Evolutionary conservation across 2,797 vertebrate genomes (phyloP), one percentile per base, ranked within the genome.

Genomic region (Martes flavigula): DNA sequence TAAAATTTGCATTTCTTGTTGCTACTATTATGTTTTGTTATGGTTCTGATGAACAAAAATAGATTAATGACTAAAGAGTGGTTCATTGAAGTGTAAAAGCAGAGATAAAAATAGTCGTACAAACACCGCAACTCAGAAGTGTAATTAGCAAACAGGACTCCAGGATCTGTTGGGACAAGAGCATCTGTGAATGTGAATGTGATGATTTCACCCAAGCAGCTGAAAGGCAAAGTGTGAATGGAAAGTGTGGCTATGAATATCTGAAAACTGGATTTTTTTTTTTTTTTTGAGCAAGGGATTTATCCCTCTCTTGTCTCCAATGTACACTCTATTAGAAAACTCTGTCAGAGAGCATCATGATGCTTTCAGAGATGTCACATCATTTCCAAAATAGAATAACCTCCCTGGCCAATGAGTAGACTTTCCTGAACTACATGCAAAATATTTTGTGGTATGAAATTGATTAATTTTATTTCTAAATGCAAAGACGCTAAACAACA

Each of bases 1-100:
- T 81, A 72, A 62, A 83, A n/a, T 86, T 86, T 79, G 73, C 78
- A 23, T 89, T 92, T 87, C 84, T 89, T 84, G 46, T 90, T 89
- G 94, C 96, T 96, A 96, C 96, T 96, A 70, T 93, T 40, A 72
- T 72, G 89, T 88, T 90, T 73, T 91, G 70, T 83, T 87, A 35
- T 43, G 56, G 35, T 25, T 86, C 94, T 66, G 68, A 94, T 87
- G n/a, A 89, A 87, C 93, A 94, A 96, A 96, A 97, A 90, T 84
- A 97, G 92, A 86, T 94, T 70, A 91, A 89, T 95, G 93, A 96
- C 89, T 95, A 72, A 90, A 95, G 86, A 73, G 88, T 62, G 82
- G 79, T 72, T 94, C 93, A 62, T 4, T 66, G 88, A 85, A 84
- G 85, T 87, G 62, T 83, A 86, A 86, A 79, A 75, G 32, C 92